These are phyloP conservation scores for Malthinus flaveolus DNA, from an alignment of 2,888 invertebrate species.

Conservation along the genomic window DNA sequence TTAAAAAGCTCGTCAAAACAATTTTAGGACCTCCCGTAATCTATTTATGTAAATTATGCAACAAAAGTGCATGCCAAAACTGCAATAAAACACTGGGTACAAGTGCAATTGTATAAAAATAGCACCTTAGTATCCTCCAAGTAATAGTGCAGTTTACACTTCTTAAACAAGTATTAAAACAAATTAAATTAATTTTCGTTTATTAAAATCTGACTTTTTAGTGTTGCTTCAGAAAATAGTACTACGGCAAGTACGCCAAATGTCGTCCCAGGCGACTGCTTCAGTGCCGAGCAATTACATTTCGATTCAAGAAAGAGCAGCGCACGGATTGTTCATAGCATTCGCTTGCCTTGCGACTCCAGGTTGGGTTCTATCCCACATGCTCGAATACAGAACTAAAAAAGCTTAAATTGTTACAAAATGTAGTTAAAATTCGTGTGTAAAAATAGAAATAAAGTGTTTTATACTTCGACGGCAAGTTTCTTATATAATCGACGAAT, in stretches of 20 bases:
- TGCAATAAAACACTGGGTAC: not conserved
- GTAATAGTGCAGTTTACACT: not conserved
- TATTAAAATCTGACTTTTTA: not conserved
- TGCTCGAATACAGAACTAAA: slow-evolving; percentile 8
- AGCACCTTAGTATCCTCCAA: not conserved
- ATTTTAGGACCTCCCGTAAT: not conserved
- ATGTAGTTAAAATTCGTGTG: not conserved
- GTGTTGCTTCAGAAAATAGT: not conserved
- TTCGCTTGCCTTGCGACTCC: slow-evolving; percentile 8
- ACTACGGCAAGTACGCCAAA: slow-evolving; percentile 10
- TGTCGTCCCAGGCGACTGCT: not conserved
- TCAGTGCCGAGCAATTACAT: slow-evolving; percentile 5
- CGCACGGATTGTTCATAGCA: slow-evolving; percentile 6
- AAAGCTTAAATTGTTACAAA: not conserved
- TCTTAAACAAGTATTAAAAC: not conserved
- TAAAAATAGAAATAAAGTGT: too few relatives aligned
- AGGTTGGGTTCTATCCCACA: slow-evolving; percentile 15
- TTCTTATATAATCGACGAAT: too few relatives aligned
- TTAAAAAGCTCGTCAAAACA: too few relatives aligned
- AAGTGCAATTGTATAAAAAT: not conserved
- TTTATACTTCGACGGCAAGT: too few relatives aligned
- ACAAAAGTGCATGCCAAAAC: not conserved
- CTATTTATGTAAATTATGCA: slow-evolving; percentile 2
- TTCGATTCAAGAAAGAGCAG: slow-evolving; percentile 1
- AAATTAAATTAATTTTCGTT: not conserved